Evolutionary conservation across 2,888 invertebrate species (phyloP).

Genomic region (Eucera pruinosa): DNA sequence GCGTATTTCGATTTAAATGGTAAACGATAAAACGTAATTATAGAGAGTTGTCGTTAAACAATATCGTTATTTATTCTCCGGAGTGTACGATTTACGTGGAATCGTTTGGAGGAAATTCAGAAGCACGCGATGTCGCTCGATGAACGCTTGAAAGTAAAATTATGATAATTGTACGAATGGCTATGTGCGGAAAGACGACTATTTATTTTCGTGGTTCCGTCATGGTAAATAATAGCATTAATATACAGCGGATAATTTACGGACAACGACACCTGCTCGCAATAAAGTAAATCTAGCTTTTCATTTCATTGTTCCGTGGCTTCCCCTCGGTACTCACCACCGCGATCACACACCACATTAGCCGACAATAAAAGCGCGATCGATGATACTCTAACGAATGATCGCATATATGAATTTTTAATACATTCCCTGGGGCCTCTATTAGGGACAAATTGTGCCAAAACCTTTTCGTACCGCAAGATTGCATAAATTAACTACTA

Average conservation of each 20-base stretch:
- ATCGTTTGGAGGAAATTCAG: neutral
- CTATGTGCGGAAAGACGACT: slow-evolving; percentile 34
- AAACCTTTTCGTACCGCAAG: slow-evolving; percentile 7
- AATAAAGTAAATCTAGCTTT: slow-evolving; percentile 73
- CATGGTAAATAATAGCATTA: slow-evolving; percentile 49
- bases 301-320: slow-evolving; percentile 66
- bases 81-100: neutral
- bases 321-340: slow-evolving; percentile 47
- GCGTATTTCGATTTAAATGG: slow-evolving; percentile 48
- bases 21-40: slow-evolving; percentile 44
- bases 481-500: slow-evolving; percentile 20
- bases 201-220: slow-evolving; percentile 63
- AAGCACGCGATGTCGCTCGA: slow-evolving; percentile 4
- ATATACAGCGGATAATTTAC: slow-evolving; percentile 63
- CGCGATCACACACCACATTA: slow-evolving; percentile 75
- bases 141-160: slow-evolving; percentile 44
- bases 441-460: slow-evolving; percentile 52
- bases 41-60: slow-evolving; percentile 27
- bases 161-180: slow-evolving; percentile 53
- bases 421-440: slow-evolving; percentile 55
- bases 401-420: slow-evolving; percentile 68
- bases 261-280: slow-evolving; percentile 70
- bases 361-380: slow-evolving; percentile 70
- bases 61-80: neutral
- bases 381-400: slow-evolving; percentile 64